These are phyloP conservation scores for Dromius quadrimaculatus DNA, from an alignment of 2,888 invertebrate genomes.

Conservation along the genomic window DNA sequence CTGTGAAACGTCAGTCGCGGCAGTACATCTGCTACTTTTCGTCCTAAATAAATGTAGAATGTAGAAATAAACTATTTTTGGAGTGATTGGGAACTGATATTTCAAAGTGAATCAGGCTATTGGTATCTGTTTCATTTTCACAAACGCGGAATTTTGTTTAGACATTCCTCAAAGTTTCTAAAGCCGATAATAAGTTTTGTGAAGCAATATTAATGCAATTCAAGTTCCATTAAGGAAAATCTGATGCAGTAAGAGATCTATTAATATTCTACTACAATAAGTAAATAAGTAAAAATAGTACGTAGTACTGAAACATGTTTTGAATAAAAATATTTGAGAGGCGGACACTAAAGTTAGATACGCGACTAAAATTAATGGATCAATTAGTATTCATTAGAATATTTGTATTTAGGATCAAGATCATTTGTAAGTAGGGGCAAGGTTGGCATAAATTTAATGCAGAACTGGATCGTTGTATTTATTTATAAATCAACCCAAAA, in stretches of 20 bases:
- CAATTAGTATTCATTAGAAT: conserved; percentile 39
- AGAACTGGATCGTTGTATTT: conserved; percentile 2
- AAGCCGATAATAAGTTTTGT: too few species aligned
- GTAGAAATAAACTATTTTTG: too few species aligned
- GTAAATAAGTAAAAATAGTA: conserved; percentile 10
- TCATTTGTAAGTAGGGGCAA: conserved; percentile 26
- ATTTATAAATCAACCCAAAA: conserved; percentile 9
- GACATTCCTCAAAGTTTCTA: too few species aligned
- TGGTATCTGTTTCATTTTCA: not conserved
- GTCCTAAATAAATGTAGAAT: too few species aligned
- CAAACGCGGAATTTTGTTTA: not conserved
- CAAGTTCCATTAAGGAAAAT: too few species aligned
- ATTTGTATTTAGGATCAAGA: conserved; percentile 33
- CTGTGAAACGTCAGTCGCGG: too few species aligned
- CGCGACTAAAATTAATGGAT: conserved; percentile 34
- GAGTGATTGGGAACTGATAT: too few species aligned
- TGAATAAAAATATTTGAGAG: conserved; percentile 22
- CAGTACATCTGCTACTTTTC: too few species aligned
- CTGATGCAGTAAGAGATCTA: conserved; percentile 9
- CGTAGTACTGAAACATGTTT: conserved; percentile 37
- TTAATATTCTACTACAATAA: conserved; percentile 3
- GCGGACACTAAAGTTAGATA: conserved; percentile 16
- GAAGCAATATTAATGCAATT: too few species aligned
- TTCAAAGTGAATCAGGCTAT: not conserved
- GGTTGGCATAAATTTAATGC: conserved; percentile 4